Evolutionary conservation across 2,797 vertebrate species (phyloP), one percentile per base, ranked within the genome.

Genomic region (Harpagifer antarcticus): DNA sequence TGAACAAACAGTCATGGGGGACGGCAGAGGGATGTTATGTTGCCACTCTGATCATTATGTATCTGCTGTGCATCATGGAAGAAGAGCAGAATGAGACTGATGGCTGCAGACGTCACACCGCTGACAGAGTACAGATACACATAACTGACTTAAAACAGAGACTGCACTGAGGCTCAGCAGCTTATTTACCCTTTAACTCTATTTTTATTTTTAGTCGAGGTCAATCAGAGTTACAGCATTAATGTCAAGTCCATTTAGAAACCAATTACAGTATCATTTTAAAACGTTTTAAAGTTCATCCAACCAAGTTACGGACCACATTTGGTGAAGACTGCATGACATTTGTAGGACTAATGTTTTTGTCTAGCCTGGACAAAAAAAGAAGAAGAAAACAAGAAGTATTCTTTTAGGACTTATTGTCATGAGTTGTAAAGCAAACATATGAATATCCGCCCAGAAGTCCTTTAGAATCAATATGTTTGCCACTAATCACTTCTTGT

Each of bases 61-160:
- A 63, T 43, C 54, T 74, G 68, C 4, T 65, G 58, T 74, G 78
- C 73, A 81, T 75, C 65, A 78, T 5, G 59, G 55, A 72, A 37
- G 66, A 74, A 47, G 42, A 60, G 42, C 65, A 71, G 61, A 74
- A 53, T n/a, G 54, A 69, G 76, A 65, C 43, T 33, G 57, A 78
- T 59, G 40, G 58, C 49, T 64, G 37, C 20, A 4, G 67, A 82
- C 40, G 68, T 84, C 76, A 84, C 63, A 61, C 45, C 57, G 7
- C 64, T 76, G 81, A 76, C 45, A 61, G 60, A 77, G 20, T 9
- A 47, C 62, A 76, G 78, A 55, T 15, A 66, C 69, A 57, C 31
- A 40, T 31, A 67, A 50, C 40, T 73, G 80, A 91, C 70, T 84
- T 19, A 70, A 71, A 84, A 47, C 85, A 86, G 68, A 78, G 66